These are phyloP conservation scores for Gastracanthus pulcherrimus DNA, from an alignment of 2,888 invertebrate species.

Conservation along the genomic window DNA sequence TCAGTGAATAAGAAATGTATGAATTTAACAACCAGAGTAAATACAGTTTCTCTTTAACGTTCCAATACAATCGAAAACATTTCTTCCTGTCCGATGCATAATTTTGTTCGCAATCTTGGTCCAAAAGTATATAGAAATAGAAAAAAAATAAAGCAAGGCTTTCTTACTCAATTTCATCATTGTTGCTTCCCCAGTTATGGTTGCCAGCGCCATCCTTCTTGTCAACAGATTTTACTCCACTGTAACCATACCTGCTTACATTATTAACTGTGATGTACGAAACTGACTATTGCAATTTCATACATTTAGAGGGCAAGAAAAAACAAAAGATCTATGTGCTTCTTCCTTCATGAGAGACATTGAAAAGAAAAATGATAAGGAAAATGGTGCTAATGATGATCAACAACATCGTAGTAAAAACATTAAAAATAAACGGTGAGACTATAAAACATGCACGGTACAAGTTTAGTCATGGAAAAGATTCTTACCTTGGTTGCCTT, in stretches of 20 bases:
- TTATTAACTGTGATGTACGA: conserved; percentile 61
- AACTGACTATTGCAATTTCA: conserved; percentile 32
- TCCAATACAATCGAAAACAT: neutral
- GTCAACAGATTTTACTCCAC: conserved; percentile 94
- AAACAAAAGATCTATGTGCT: conserved; percentile 31
- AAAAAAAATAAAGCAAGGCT: conserved; percentile 39
- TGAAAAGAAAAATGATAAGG: conserved; percentile 23
- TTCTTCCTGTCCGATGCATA: neutral
- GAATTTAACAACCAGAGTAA: conserved; percentile 23
- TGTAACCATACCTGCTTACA: conserved; percentile 80
- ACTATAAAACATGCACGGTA: conserved; percentile 34
- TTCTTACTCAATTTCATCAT: conserved; percentile 91
- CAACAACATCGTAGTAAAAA: neutral
- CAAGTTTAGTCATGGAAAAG: conserved; percentile 55
- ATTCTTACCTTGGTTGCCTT: conserved; percentile 72
- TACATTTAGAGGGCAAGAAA: neutral
- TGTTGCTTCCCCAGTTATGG: conserved; percentile 97
- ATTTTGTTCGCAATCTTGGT: conserved; percentile 2
- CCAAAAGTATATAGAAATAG: conserved; percentile 12
- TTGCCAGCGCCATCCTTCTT: conserved; percentile 97
- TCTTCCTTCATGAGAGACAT: conserved; percentile 33
- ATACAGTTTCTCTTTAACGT: neutral
- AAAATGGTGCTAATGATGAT: conserved; percentile 14
- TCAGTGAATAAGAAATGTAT: neutral
- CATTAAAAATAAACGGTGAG: neutral